Percentiles rank a stretch among this genome's conserved stretches.
These are phyloP conservation scores for Microchrysa polita DNA, from an alignment of 2,888 invertebrate species.

Conservation along the genomic window DNA sequence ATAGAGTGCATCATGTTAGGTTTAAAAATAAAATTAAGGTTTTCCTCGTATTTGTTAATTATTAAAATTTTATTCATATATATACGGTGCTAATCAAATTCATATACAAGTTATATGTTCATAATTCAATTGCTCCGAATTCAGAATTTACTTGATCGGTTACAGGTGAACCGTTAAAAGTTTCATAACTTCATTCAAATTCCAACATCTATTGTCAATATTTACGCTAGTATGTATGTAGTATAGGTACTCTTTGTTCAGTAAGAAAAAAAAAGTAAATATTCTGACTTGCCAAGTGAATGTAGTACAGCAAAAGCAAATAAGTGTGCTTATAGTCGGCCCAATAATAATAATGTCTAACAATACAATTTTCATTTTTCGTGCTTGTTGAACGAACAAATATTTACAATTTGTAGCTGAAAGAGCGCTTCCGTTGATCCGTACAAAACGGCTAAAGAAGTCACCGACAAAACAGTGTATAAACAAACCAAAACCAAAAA, in stretches of 20 bases:
- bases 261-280: neutral
- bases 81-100: too few relatives aligned
- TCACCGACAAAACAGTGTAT: constrained; percentile 38
- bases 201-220: too few relatives aligned
- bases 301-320: neutral
- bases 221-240: too few relatives aligned
- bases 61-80: too few relatives aligned
- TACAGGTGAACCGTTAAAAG: too few relatives aligned
- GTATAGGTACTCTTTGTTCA: neutral
- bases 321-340: constrained; percentile 16
- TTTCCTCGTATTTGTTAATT: too few relatives aligned
- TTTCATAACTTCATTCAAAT: too few relatives aligned
- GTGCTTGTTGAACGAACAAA: constrained; percentile 38
- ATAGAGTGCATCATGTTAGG: too few relatives aligned
- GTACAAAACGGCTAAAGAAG: constrained; percentile 15
- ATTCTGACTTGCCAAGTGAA: neutral
- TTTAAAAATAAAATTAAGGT: too few relatives aligned
- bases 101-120: too few relatives aligned
- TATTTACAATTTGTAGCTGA: constrained; percentile 35
- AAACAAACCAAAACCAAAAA: constrained; percentile 33
- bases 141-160: too few relatives aligned
- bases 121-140: too few relatives aligned
- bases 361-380: constrained; percentile 23
- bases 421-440: constrained; percentile 21
- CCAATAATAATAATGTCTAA: constrained; percentile 17